These are phyloP conservation scores for Falcaria lacertinaria DNA, from an alignment of 2,888 invertebrate genomes.

Conservation along the genomic window DNA sequence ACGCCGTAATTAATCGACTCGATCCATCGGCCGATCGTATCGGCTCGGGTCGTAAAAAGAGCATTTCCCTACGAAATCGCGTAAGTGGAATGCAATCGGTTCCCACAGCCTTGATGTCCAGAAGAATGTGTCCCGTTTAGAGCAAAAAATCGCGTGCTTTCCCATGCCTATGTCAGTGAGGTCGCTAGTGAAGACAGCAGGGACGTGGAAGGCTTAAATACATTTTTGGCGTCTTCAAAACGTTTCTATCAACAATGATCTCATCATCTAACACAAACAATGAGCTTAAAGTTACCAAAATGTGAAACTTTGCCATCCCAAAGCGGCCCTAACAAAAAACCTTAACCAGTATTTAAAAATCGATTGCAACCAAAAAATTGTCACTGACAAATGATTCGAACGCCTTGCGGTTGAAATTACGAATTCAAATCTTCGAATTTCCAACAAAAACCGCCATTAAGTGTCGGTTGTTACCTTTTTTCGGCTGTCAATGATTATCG, in stretches of 20 bases:
- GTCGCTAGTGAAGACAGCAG: constrained; percentile 44
- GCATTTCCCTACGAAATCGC: constrained; percentile 58
- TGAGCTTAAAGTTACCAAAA: constrained; percentile 23
- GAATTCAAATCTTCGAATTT: constrained; percentile 77
- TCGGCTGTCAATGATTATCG: constrained; percentile 74
- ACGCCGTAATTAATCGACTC: constrained; percentile 62
- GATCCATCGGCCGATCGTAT: constrained; percentile 66
- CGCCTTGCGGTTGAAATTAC: constrained; percentile 77
- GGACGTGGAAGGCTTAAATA: constrained; percentile 15
- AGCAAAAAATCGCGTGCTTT: constrained; percentile 71
- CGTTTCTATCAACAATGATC: constrained; percentile 33
- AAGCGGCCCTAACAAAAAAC: constrained; percentile 38
- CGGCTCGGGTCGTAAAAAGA: constrained; percentile 57
- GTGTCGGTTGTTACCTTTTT: constrained; percentile 71
- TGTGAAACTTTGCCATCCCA: constrained; percentile 32
- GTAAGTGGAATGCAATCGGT: constrained; percentile 66
- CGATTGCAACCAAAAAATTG: constrained; percentile 79
- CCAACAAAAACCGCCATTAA: constrained; percentile 78
- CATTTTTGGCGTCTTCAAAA: constrained; percentile 15
- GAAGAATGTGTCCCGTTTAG: constrained; percentile 56
- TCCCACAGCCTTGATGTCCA: constrained; percentile 69
- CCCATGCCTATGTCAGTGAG: constrained; percentile 63
- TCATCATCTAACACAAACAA: constrained; percentile 39
- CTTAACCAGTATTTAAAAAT: constrained; percentile 78
- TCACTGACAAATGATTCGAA: constrained; percentile 80